Percentiles rank a stretch among this genome's conserved stretches.
Evolutionary conservation across 2,113 vertebrate species (phyloP).

Genomic region (Chloroceryle aenea): DNA sequence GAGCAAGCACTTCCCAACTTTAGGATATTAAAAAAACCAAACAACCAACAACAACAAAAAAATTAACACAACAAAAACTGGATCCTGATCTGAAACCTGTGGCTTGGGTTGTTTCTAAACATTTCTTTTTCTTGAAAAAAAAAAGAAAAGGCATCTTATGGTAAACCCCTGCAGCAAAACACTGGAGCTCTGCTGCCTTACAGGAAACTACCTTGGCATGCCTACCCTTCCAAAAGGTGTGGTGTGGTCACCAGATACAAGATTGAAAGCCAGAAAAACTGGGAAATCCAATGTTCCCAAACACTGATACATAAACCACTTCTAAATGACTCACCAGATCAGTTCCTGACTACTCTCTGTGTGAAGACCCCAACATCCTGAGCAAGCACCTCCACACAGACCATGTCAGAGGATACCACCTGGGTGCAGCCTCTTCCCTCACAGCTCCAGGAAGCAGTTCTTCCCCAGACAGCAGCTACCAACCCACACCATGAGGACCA

Average conservation of each 20-base stretch:
- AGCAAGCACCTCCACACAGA: fast-evolving
- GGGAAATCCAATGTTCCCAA: neutral
- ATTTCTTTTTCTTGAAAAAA: neutral
- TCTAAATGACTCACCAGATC: too few relatives aligned
- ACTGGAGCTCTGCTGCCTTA: neutral
- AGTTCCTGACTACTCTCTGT: neutral
- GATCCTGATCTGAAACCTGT: neutral
- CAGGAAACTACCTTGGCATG: neutral
- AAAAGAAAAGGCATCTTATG: neutral
- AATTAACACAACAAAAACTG: neutral
- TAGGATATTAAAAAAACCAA: neutral
- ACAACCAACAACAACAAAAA: neutral
- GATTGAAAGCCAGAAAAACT: neutral
- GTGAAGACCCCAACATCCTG: neutral
- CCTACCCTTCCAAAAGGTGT: neutral
- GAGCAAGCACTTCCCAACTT: constrained; percentile 5
- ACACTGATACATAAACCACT: neutral
- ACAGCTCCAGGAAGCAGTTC: fast-evolving
- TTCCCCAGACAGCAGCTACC: neutral
- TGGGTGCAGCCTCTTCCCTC: neutral
- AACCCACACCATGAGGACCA: fast-evolving
- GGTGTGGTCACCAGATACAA: neutral
- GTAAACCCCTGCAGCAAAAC: neutral
- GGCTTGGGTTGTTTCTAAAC: constrained; percentile 25
- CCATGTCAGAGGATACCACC: fast-evolving